A percentile compares a stretch with the other conserved stretches of the same genome.
Conservation (phyloP, 2,888 invertebrate species). For the Limnephilus marmoratus region DNA sequence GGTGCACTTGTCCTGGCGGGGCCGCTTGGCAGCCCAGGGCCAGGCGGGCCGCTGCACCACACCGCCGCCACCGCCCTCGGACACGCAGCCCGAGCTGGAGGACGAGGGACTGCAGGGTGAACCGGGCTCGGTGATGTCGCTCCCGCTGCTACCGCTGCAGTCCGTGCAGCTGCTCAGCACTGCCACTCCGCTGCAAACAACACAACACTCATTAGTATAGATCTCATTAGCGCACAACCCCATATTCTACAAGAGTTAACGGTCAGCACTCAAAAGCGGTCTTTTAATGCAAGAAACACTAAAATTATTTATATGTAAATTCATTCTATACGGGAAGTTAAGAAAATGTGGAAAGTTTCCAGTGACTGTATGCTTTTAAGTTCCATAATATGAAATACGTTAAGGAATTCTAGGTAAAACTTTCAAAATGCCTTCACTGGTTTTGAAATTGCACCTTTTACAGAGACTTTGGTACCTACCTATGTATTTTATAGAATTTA, state of each 20-base stretch:
- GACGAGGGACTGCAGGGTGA: conserved; percentile 88
- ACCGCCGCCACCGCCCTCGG: conserved; percentile 62
- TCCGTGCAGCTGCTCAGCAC: conserved; percentile 87
- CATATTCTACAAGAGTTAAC: background rate
- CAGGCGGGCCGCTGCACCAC: conserved; percentile 45
- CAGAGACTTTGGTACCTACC: no score
- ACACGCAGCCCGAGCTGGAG: conserved; percentile 68
- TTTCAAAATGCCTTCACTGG: no score
- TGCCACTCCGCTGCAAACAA: conserved; percentile 87
- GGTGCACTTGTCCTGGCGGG: conserved; percentile 56
- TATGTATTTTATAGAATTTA: no score
- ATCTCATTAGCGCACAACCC: background rate
- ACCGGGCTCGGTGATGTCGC: conserved; percentile 92
- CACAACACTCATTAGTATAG: background rate
- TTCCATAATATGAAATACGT: no score
- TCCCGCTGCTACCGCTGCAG: conserved; percentile 81
- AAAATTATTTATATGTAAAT: no score
- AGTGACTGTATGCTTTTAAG: no score
- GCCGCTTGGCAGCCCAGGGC: conserved; percentile 63
- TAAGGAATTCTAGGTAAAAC: no score
- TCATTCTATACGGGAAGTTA: no score
- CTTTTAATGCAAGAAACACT: no score
- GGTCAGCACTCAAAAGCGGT: no score
- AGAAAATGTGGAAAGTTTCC: no score
- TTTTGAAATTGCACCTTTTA: no score